Conservation (phyloP, 2,113 vertebrate genomes). For the Bufo gargarizans region DNA sequence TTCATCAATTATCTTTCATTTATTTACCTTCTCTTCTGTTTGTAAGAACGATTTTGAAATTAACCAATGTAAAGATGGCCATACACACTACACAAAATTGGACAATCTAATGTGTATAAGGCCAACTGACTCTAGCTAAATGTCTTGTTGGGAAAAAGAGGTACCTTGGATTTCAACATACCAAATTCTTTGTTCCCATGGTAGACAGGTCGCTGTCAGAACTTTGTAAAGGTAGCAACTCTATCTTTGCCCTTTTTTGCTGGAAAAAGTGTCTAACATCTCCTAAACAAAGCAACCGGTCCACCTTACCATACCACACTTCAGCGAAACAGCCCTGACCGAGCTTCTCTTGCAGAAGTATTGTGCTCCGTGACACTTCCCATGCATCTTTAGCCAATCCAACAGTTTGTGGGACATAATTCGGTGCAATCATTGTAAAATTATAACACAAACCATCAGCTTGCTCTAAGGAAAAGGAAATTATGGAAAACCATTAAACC, state of each 20-base stretch:
- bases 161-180: too few species aligned
- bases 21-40: too few species aligned
- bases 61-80: too few species aligned
- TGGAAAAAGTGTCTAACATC: background rate
- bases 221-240: background rate
- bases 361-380: constrained; percentile 88
- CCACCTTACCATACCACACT: constrained; percentile 97
- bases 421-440: constrained; percentile 93
- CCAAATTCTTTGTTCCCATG: too few species aligned
- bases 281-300: constrained; percentile 60
- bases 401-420: constrained; percentile 91
- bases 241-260: background rate
- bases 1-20: too few species aligned
- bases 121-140: too few species aligned
- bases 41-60: too few species aligned
- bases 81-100: too few species aligned
- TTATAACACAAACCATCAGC: constrained; percentile 98
- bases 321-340: constrained; percentile 99
- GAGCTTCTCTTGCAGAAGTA: constrained; percentile 91
- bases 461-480: constrained; percentile 88
- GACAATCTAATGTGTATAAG: too few species aligned
- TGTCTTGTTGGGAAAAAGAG: too few species aligned
- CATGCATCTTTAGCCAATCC: constrained; percentile 98
- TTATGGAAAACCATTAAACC: constrained; percentile 81
- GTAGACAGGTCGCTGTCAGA: too few species aligned